Percentiles rank a stretch among this genome's conserved stretches.
phyloP scores from a whole-genome alignment of 2,113 vertebrate genomes.

The Egretta garzetta region DNA sequence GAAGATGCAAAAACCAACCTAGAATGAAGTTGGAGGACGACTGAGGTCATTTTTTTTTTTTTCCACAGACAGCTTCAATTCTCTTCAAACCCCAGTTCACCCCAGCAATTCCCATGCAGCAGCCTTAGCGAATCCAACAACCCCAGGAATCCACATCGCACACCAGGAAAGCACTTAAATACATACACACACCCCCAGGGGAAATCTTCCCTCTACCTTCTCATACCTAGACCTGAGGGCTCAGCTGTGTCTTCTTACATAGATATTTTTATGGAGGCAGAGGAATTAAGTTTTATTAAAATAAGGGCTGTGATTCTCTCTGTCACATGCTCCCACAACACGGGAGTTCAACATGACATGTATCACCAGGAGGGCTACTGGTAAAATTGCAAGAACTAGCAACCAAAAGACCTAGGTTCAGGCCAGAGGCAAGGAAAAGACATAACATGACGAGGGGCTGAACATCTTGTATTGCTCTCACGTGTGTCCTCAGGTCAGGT shows the following conservation, averaged over 20 bases:
- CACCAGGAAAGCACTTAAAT: not conserved
- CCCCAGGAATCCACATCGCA: not conserved
- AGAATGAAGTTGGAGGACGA: not conserved
- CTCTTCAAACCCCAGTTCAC: not conserved
- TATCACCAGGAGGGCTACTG: conserved; percentile 29
- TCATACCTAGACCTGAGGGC: not conserved
- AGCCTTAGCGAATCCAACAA: rapidly evolving
- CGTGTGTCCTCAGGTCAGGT: conserved; percentile 25
- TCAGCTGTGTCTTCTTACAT: not conserved
- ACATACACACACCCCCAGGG: rapidly evolving
- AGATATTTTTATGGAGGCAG: not conserved
- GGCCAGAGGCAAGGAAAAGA: not conserved
- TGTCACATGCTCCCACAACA: not conserved
- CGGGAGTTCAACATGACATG: not conserved
- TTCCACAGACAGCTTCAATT: not conserved
- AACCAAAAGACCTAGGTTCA: not conserved
- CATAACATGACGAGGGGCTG: not conserved
- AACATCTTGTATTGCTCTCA: conserved; percentile 36
- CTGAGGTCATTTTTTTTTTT: not conserved
- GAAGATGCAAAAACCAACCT: not conserved
- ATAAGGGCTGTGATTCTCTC: not conserved
- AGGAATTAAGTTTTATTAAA: conserved; percentile 39
- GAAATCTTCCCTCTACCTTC: not conserved
- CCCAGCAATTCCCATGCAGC: not conserved
- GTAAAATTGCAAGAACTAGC: not conserved